phyloP scores from a whole-genome alignment of 2,113 vertebrate species.

The Antennarius striatus region DNA sequence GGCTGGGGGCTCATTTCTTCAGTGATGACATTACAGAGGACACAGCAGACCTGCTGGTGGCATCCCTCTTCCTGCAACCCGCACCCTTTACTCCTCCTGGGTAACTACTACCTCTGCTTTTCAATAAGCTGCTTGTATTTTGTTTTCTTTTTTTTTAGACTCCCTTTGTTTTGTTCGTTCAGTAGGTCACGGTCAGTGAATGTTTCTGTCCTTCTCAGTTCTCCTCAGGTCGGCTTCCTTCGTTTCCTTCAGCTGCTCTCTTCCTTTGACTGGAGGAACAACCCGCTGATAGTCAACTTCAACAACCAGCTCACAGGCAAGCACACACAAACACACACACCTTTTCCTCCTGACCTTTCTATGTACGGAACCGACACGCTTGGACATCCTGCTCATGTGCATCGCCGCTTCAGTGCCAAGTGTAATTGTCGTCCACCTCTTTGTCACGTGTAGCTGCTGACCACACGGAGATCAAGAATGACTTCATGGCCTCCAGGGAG shows the following conservation, averaged over 20 bases:
- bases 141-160: not conserved
- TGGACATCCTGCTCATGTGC: conserved; percentile 49
- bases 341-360: conserved; percentile 35
- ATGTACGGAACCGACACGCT: conserved; percentile 43
- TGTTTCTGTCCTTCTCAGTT: conserved; percentile 75
- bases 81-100: conserved; percentile 89
- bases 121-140: not conserved
- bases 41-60: conserved; percentile 89
- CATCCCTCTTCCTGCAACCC: conserved; percentile 88
- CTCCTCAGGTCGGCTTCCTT: conserved; percentile 93
- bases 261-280: conserved; percentile 97
- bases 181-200: conserved; percentile 50
- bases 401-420: conserved; percentile 4
- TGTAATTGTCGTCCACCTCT: conserved; percentile 45
- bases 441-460: conserved; percentile 81
- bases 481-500: conserved; percentile 85
- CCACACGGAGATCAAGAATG: conserved; percentile 87
- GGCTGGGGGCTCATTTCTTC: conserved; percentile 90
- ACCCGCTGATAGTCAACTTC: conserved; percentile 90
- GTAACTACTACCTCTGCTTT: conserved; percentile 68
- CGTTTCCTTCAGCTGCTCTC: conserved; percentile 90
- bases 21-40: conserved; percentile 84
- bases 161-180: conserved; percentile 43
- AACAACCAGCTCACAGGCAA: conserved; percentile 89
- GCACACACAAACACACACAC: conserved; percentile 19